These are phyloP conservation scores for Leptatherina wallacei DNA, from an alignment of 2,797 vertebrate genomes.

Conservation along the genomic window DNA sequence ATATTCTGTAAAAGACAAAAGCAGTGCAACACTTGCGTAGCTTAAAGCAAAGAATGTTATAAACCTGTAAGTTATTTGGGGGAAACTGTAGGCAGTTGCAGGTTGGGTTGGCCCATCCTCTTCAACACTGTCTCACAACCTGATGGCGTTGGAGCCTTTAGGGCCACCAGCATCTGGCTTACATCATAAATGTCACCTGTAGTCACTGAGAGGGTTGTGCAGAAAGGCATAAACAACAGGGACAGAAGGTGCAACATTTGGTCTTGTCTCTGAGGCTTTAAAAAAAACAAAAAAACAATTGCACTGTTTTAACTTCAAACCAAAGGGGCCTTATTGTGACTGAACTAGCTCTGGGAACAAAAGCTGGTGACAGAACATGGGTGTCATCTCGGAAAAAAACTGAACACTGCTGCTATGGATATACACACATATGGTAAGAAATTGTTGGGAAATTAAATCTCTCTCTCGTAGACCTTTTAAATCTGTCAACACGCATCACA, in stretches of 20 bases:
- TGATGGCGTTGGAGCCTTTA: conserved; percentile 3
- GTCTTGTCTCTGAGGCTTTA: conserved; percentile 30
- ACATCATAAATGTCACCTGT: conserved; percentile 31
- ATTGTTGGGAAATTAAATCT: background rate
- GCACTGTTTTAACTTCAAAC: background rate
- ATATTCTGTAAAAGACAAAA: background rate
- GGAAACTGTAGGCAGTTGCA: conserved; percentile 3
- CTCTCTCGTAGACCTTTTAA: conserved; percentile 11
- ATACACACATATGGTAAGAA: background rate
- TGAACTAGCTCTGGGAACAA: background rate
- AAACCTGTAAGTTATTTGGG: conserved; percentile 1
- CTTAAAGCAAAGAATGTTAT: background rate
- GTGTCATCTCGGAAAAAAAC: no score
- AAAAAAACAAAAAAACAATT: conserved; percentile 3
- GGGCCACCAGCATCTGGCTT: conserved; percentile 52
- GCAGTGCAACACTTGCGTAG: no score
- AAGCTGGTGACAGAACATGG: background rate
- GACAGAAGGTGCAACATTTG: conserved; percentile 54
- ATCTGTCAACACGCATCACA: conserved; percentile 24
- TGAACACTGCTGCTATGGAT: no score
- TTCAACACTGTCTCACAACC: background rate
- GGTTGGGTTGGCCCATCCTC: background rate
- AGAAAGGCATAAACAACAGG: conserved; percentile 44
- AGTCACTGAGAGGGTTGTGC: conserved; percentile 34
- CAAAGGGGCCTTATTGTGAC: background rate